Conservation (phyloP, 1,140 invertebrate genomes). For the Meteorus sp. region DNA sequence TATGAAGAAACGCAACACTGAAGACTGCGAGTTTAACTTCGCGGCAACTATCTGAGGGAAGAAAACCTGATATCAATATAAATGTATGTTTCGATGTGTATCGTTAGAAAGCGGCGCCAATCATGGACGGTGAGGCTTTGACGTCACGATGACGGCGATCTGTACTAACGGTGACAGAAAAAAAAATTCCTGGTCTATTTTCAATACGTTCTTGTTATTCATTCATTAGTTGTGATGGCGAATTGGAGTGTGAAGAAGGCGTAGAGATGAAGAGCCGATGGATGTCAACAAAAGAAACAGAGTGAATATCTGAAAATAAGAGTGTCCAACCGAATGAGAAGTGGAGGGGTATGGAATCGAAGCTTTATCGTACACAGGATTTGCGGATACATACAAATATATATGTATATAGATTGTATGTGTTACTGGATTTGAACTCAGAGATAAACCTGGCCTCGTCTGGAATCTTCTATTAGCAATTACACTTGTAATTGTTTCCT, state of each 20-base stretch:
- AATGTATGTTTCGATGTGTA: conserved; percentile 9
- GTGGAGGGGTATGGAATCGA: no score
- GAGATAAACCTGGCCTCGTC: conserved; percentile 58
- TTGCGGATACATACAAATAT: conserved; percentile 1
- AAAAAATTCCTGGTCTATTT: no score
- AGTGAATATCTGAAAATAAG: no score
- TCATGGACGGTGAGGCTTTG: conserved; percentile 11
- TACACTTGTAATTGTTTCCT: conserved; percentile 61
- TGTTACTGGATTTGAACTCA: conserved; percentile 31
- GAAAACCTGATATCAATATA: conserved; percentile 28
- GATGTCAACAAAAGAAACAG: no score
- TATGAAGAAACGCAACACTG: background rate
- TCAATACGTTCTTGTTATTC: no score
- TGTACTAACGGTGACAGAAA: conserved; percentile 9
- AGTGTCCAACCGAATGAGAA: no score
- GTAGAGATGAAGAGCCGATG: no score
- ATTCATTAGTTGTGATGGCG: no score
- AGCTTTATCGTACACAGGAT: no score
- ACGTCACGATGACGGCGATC: conserved; percentile 17
- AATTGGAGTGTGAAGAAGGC: no score
- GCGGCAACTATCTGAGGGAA: conserved; percentile 21
- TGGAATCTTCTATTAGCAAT: conserved; percentile 62
- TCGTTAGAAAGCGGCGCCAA: conserved; percentile 20
- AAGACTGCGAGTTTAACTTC: no score
- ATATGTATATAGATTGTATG: conserved; percentile 16